Evolutionary conservation across 2,888 invertebrate genomes (phyloP).

Genomic region (Meiosimyza platycephala): DNA sequence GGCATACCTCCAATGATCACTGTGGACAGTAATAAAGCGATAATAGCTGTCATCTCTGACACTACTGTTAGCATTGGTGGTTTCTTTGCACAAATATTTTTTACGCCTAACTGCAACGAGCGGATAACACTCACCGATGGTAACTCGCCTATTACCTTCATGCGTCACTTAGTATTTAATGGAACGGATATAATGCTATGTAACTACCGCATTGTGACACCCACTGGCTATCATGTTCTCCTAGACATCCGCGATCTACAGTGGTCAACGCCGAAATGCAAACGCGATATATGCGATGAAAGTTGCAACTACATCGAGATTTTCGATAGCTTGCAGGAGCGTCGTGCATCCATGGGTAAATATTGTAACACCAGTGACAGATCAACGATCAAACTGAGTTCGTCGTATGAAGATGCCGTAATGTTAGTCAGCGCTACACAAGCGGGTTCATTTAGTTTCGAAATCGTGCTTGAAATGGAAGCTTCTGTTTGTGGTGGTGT

Average conservation of each 20-base stretch:
- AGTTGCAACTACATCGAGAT: constrained; percentile 79
- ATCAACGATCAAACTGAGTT: constrained; percentile 45
- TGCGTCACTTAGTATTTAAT: constrained; percentile 49
- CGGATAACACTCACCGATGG: constrained; percentile 69
- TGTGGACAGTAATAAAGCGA: constrained; percentile 72
- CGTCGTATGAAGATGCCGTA: constrained; percentile 67
- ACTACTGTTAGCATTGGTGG: constrained; percentile 66
- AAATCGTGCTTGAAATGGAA: constrained; percentile 70
- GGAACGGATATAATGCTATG: constrained; percentile 68
- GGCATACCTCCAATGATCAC: constrained; percentile 70
- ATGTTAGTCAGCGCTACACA: constrained; percentile 72
- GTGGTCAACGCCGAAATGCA: constrained; percentile 54
- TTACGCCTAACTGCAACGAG: constrained; percentile 80
- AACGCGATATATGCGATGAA: neutral
- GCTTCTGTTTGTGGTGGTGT: constrained; percentile 72
- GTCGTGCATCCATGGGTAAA: constrained; percentile 70
- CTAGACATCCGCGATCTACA: constrained; percentile 72
- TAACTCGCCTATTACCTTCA: constrained; percentile 57
- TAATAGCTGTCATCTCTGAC: constrained; percentile 70
- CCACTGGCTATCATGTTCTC: constrained; percentile 72
- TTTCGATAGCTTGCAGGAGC: constrained; percentile 75
- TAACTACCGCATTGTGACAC: constrained; percentile 76
- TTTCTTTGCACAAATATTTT: constrained; percentile 73
- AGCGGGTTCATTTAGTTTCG: constrained; percentile 72
- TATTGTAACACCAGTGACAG: constrained; percentile 72